Evolutionary conservation across 2,888 invertebrate genomes (phyloP).

Genomic region (Callyntrura guangdongensis): DNA sequence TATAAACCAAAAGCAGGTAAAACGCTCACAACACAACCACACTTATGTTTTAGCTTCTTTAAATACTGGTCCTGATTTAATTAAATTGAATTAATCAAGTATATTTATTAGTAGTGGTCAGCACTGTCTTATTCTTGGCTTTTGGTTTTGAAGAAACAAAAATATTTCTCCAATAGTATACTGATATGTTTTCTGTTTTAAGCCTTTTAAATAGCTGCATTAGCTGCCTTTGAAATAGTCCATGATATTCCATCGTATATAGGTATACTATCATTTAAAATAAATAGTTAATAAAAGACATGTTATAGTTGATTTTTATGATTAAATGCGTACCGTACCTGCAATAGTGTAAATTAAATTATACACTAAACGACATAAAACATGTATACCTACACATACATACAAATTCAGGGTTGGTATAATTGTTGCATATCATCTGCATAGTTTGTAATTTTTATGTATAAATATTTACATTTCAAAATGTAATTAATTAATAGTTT

Average conservation of each 20-base stretch:
- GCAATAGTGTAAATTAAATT: neutral
- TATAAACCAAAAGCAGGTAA: constrained; percentile 44
- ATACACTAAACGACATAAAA: constrained; percentile 45
- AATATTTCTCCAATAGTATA: constrained; percentile 57
- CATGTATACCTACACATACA: constrained; percentile 28
- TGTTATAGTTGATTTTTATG: constrained; percentile 2
- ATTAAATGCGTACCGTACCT: constrained; percentile 64
- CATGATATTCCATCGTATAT: constrained; percentile 27
- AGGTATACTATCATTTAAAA: constrained; percentile 31
- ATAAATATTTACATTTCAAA: constrained; percentile 67
- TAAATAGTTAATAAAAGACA: constrained; percentile 29
- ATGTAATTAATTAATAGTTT: constrained; percentile 54
- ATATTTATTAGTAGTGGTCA: constrained; percentile 64
- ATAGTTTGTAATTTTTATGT: constrained; percentile 6
- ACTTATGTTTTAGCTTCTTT: constrained; percentile 35
- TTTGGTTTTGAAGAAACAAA: constrained; percentile 40
- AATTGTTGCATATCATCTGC: neutral
- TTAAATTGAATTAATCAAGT: constrained; percentile 1
- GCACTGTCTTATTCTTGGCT: constrained; percentile 70
- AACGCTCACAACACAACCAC: constrained; percentile 72
- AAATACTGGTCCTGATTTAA: constrained; percentile 75
- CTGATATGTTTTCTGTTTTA: constrained; percentile 75
- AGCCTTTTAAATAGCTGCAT: constrained; percentile 67
- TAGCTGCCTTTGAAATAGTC: constrained; percentile 27
- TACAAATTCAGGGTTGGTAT: neutral